Evolutionary conservation across 2,113 vertebrate species (phyloP), one percentile per base, ranked within the genome.

Genomic region (Andinoacara biseriatus): DNA sequence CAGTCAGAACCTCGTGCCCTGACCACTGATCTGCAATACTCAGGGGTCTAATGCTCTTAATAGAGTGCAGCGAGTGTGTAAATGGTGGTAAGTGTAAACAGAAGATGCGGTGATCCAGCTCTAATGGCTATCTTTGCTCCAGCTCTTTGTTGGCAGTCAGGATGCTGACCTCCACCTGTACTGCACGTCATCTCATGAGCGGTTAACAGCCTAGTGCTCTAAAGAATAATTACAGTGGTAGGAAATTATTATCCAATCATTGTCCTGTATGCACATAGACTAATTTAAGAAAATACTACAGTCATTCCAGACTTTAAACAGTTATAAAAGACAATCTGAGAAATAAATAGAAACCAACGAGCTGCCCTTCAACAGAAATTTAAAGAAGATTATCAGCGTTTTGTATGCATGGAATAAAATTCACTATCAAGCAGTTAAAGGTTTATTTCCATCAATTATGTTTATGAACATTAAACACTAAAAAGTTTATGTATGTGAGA

Each of bases 71-170:
- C 81, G 35, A 67, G 84, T 88, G 87, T 65, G 67, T 91, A 91
- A 91, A 88, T 46, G 85, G 40, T 54, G 35, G 63, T 58, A 80
- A 85, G 85, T 85, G 86, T 91, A 91, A 91, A 91, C 86, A 90
- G 69, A 84, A 82, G 80, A 89, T 2, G 58, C 33, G 4, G 65
- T 61, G 87, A 86, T 89, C 85, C 83, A 72, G 79, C 67, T 72
- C 86, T 83, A 88, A 90, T 84, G 59, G 82, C 80, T 54, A 83
- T 83, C 79, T 90, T 54, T 62, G 86, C 82, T 85, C 20, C 35
- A 35, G 76, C 74, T 74, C 87, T 90, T 77, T 86, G 86, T 91
- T 87, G 61, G 61, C 57, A 10, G 10, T 79, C 56, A 4, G 60
- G 74, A 74, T 60, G 26, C 62, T 85, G 81, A 90, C 86, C 87